These are phyloP conservation scores for Botia almorhae DNA, from an alignment of 2,797 vertebrate genomes.

Conservation along the genomic window DNA sequence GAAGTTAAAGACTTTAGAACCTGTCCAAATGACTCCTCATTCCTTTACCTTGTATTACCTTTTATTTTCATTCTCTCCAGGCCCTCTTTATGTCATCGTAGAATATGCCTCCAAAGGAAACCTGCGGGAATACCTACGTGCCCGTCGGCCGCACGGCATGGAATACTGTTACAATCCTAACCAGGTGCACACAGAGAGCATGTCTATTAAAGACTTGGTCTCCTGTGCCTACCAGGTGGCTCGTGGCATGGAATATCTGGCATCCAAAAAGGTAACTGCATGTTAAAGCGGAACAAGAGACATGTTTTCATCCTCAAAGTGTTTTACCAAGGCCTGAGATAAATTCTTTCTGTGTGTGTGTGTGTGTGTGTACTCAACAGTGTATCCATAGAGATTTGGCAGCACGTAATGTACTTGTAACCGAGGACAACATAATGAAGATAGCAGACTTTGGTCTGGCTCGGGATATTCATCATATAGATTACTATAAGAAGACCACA, in stretches of 20 bases:
- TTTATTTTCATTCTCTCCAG: constrained; percentile 76
- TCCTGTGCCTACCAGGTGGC: constrained; percentile 98
- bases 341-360: too few species aligned
- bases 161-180: constrained; percentile 97
- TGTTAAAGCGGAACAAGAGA: background rate
- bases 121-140: constrained; percentile 93
- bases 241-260: constrained; percentile 95
- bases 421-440: constrained; percentile 98
- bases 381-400: constrained; percentile 98
- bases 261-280: constrained; percentile 91
- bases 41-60: constrained; percentile 8
- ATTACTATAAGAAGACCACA: constrained; percentile 99
- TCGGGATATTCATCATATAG: constrained; percentile 97
- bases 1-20: background rate
- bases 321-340: background rate
- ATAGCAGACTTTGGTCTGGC: constrained; percentile 98
- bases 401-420: constrained; percentile 95
- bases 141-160: constrained; percentile 92
- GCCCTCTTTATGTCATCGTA: constrained; percentile 96
- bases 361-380: constrained; percentile 69
- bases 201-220: constrained; percentile 95
- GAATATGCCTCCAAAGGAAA: constrained; percentile 98
- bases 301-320: background rate
- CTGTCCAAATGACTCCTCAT: background rate
- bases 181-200: constrained; percentile 88